A percentile compares a stretch with the other conserved stretches of the same genome.
These are phyloP conservation scores for Nephrocerus scutellatus DNA, from an alignment of 2,888 invertebrate species.

Conservation along the genomic window DNA sequence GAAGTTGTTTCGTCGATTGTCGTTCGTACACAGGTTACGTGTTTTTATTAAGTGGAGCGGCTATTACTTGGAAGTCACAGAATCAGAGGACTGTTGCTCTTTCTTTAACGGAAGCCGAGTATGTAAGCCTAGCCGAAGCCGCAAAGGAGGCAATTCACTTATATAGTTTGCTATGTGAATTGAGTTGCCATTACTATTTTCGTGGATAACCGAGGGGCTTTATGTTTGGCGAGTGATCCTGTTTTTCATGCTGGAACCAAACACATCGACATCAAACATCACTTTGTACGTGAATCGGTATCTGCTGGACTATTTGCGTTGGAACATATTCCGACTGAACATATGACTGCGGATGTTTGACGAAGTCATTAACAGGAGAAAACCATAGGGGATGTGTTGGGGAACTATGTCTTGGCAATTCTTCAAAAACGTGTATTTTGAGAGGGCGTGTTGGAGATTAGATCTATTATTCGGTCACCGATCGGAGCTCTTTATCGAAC, in stretches of 20 bases:
- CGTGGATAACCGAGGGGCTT: constrained; percentile 15
- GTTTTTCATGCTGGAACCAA: constrained; percentile 14
- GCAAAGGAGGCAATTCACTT: constrained; percentile 8
- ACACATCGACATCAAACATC: constrained; percentile 16
- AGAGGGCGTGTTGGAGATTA: no score
- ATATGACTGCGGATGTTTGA: constrained; percentile 15
- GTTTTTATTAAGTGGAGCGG: constrained; percentile 3
- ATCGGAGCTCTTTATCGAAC: no score
- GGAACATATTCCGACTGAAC: constrained; percentile 8
- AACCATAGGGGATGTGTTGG: constrained; percentile 7
- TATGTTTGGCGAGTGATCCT: constrained; percentile 13
- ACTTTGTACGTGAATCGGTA: constrained; percentile 12
- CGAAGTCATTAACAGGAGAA: constrained; percentile 3
- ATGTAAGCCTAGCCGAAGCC: constrained; percentile 10
- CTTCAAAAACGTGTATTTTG: no score
- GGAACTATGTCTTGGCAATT: constrained; percentile 1
- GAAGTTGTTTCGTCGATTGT: constrained; percentile 13
- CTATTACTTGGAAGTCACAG: constrained; percentile 3
- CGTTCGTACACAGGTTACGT: constrained; percentile 16
- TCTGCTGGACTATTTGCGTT: constrained; percentile 6
- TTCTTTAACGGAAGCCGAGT: constrained; percentile 12
- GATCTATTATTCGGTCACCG: no score
- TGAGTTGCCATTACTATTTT: constrained; percentile 10
- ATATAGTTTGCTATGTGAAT: constrained; percentile 10
- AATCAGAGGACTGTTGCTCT: constrained; percentile 7